These are phyloP conservation scores for Ceratotherium simum DNA, from an alignment of 2,113 vertebrate genomes.

Conservation along the genomic window DNA sequence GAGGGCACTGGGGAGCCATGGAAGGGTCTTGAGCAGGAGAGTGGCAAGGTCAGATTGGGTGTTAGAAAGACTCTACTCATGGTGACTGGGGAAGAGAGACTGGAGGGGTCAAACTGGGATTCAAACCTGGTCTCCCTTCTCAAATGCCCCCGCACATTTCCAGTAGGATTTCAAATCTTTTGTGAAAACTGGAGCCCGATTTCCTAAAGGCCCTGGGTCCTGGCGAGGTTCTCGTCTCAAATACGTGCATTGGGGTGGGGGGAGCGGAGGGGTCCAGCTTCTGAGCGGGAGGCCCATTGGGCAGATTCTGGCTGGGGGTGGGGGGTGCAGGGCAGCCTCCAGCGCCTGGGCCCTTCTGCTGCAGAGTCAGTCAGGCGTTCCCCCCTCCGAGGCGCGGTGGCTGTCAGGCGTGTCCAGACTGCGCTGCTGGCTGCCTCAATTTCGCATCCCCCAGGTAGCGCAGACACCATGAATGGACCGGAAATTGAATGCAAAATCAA, in stretches of 20 bases:
- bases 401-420: conserved; percentile 55
- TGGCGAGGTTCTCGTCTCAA: not conserved
- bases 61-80: not conserved
- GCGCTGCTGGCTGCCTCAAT: conserved; percentile 51
- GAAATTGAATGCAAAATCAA: conserved; percentile 81
- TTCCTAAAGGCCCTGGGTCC: not conserved
- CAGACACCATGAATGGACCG: conserved; percentile 51
- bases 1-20: not conserved
- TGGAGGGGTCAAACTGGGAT: not conserved
- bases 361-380: not conserved
- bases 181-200: not conserved
- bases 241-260: rapidly evolving
- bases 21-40: not conserved
- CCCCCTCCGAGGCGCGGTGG: not conserved
- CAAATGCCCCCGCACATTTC: not conserved
- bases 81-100: not conserved
- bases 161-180: not conserved
- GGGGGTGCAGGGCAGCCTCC: not conserved
- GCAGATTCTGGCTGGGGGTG: not conserved
- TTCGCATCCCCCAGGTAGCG: conserved; percentile 23
- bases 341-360: not conserved
- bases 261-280: not conserved
- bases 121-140: not conserved
- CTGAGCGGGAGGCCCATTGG: not conserved
- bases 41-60: not conserved